A percentile compares a stretch with the other conserved stretches of the same genome.
Conservation (phyloP, 2,113 vertebrate genomes). For the Macroglossus sobrinus region DNA sequence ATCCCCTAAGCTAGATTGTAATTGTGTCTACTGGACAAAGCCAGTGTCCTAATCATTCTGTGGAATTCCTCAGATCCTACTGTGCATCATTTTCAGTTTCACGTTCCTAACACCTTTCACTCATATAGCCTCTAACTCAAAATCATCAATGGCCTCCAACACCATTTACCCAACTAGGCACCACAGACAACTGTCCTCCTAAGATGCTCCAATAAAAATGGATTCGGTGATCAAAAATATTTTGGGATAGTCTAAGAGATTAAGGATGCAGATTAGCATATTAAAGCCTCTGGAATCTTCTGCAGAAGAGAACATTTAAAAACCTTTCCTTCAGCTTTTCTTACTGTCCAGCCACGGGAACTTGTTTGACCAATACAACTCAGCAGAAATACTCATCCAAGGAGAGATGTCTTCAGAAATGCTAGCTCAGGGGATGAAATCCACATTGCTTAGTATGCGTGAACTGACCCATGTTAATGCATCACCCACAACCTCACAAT, state of each 20-base stretch:
- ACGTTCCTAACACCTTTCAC: neutral
- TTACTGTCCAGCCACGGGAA: neutral
- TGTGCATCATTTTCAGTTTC: neutral
- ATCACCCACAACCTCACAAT: neutral
- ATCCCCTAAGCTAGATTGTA: neutral
- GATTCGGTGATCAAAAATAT: neutral
- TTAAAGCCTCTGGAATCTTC: neutral
- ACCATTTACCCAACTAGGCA: neutral
- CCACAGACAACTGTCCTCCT: neutral
- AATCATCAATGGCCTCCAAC: neutral
- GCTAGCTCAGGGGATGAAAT: neutral
- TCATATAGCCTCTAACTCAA: neutral
- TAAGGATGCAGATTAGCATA: neutral
- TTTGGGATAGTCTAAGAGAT: neutral
- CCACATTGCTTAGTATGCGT: neutral
- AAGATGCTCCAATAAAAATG: neutral
- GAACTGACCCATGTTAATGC: fast-evolving
- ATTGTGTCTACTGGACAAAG: neutral
- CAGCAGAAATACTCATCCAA: neutral
- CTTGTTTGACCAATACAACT: neutral
- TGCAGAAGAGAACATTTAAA: neutral
- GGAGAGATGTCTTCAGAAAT: neutral
- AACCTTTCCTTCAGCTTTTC: neutral
- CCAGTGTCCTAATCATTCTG: no score
- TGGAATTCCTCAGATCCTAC: neutral